phyloP scores from a whole-genome alignment of 2,113 vertebrate species.

The Ciconia stormi region DNA sequence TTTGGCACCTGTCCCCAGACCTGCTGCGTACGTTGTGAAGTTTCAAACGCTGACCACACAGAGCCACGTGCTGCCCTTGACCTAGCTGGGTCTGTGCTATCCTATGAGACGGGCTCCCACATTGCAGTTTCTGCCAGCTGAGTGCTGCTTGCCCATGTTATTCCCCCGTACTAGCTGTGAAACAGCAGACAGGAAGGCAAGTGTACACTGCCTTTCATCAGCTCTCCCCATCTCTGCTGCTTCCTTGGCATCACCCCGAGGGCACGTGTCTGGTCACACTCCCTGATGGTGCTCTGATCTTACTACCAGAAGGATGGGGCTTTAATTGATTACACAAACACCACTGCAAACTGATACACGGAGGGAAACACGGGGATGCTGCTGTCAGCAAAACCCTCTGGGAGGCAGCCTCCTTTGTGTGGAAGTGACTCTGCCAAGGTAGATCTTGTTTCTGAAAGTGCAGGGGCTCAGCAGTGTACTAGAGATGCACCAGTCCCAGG shows the following conservation, averaged over 20 bases:
- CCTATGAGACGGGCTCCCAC: background rate
- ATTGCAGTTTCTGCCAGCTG: background rate
- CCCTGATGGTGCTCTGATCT: background rate
- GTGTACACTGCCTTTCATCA: background rate
- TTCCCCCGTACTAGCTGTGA: accelerated
- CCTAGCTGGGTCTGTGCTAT: no score
- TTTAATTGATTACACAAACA: background rate
- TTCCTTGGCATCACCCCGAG: background rate
- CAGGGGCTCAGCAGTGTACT: background rate
- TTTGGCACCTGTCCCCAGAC: background rate
- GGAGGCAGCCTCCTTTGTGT: background rate
- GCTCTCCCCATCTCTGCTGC: background rate
- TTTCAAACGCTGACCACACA: background rate
- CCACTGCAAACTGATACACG: background rate
- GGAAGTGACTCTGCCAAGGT: background rate
- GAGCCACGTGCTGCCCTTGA: background rate
- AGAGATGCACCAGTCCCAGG: background rate
- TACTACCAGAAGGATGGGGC: background rate
- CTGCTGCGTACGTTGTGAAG: accelerated
- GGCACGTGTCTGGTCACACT: background rate
- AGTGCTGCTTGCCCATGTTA: background rate
- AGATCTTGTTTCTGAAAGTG: background rate
- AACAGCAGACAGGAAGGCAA: background rate
- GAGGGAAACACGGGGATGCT: background rate
- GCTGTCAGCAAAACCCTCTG: background rate